Evolutionary conservation across 2,888 invertebrate species (phyloP), one percentile per base, ranked within the genome.

Genomic region (Litoditis marina): DNA sequence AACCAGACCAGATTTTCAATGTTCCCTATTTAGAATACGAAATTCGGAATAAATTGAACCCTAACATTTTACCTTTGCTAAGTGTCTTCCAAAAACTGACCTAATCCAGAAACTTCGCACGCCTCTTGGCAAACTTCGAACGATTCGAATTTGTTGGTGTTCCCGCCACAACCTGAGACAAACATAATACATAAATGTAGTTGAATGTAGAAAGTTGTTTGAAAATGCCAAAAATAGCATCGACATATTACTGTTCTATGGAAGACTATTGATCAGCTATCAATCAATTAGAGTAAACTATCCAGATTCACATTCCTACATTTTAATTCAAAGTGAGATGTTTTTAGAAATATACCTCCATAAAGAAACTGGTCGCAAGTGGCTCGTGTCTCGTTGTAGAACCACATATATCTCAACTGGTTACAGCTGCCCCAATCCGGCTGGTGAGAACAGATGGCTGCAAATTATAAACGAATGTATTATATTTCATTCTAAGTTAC

Each of bases 341-440:
- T 36, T 52, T n/a, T n/a, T 25, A 8, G 25, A 56, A 46, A 63
- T 42, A 63, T 74, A 8, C 80, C 81, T 28, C 80, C 81, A 49
- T 73, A 82, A 0, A 79, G 64, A 56, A 82, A 82, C 63, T 79
- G 77, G 52, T 76, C 73, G 53, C 82, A 82, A 0, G 65, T 71
- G 34, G 79, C 81, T 16, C 65, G 56, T 19, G 76, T 74, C 36
- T 78, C 57, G 61, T 82, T 78, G 71, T 74, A 82, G 64, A 73
- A 80, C 81, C 82, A 82, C 56, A 71, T 63, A 55, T 80, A 76
- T 2, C 76, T 71, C 7, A 81, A 68, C 28, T 71, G 74, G 60
- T 77, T 81, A 56, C 81, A 81, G 13, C 68, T 44, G 1, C 81
- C 81, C 74, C 74, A 75, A 62, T 82, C 80, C 2, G 81, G 79